Evolutionary conservation across 2,113 vertebrate genomes (phyloP).

Genomic region (Craseonycteris thonglongyai): DNA sequence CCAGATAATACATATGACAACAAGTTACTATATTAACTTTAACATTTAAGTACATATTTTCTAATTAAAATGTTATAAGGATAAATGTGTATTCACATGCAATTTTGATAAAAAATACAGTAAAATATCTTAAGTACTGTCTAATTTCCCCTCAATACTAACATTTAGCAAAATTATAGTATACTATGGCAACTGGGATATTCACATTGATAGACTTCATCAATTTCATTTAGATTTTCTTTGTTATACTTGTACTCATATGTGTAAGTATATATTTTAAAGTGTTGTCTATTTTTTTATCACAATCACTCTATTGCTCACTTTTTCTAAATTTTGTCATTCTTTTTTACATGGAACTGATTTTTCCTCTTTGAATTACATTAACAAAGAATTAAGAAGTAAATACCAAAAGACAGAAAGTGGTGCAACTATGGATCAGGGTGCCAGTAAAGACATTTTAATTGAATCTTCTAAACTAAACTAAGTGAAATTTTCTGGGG

Average conservation of each 20-base stretch:
- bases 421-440: neutral
- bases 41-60: neutral
- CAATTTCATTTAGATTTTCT: neutral
- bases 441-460: neutral
- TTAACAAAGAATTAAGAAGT: neutral
- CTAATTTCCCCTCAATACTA: neutral
- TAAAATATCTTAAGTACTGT: neutral
- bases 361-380: constrained; percentile 26
- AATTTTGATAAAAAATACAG: neutral
- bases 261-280: neutral
- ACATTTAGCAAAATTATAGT: neutral
- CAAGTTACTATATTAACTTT: neutral
- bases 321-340: neutral
- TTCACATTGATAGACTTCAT: neutral
- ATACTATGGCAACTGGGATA: neutral
- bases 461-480: neutral
- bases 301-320: neutral
- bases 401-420: neutral
- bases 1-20: neutral
- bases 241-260: neutral
- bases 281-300: neutral
- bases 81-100: neutral
- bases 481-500: neutral
- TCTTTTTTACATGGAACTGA: neutral
- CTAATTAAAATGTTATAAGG: neutral